Evolutionary conservation across 2,797 vertebrate species (phyloP), one percentile per base, ranked within the genome.

Genomic region (Acipenser ruthenus): DNA sequence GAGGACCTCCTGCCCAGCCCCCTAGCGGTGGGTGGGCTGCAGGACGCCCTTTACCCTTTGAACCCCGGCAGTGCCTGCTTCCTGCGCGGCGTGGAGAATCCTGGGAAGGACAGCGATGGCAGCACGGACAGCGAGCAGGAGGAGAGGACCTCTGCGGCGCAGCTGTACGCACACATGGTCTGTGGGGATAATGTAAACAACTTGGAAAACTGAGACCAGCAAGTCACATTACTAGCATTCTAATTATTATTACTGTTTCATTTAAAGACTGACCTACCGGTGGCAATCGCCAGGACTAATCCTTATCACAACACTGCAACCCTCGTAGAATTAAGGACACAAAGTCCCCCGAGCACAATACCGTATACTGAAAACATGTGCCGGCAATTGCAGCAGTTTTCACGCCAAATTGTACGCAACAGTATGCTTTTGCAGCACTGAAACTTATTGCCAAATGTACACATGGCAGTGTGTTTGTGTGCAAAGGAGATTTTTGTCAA

Each of bases 71-170:
- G 84, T 0, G 79, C 89, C 9, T 91, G 86, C 76, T 86, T 90
- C 6, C 84, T 93, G 0, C 78, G 84, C 61, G 82, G 60, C 8
- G 87, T 92, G 50, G 83, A 83, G 66, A 79, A 77, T 67, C 83
- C 77, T 0, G 81, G 78, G 55, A 85, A 85, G 73, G 93, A 94
- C 83, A 95, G 94, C 58, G 93, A 94, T 56, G 92, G 93, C 58
- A 95, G 93, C 85, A 93, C 92, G 0, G 95, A 97, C 89, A 97
- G 95, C 68, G 94, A 97, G 56, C 70, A 83, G 1, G 83, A 86
- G 6, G 87, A 85, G 5, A 88, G 91, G 56, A 68, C 63, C 77
- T 69, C 72, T 7, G 15, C 59, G 3, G 83, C 83, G 78, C 82
- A 86, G 79, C 79, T 88, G 60, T 90, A 89, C 50, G 69, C 85